Base-by-base conservation (phyloP, 2,113 vertebrate species). In the Malurus cyaneus region DNA sequence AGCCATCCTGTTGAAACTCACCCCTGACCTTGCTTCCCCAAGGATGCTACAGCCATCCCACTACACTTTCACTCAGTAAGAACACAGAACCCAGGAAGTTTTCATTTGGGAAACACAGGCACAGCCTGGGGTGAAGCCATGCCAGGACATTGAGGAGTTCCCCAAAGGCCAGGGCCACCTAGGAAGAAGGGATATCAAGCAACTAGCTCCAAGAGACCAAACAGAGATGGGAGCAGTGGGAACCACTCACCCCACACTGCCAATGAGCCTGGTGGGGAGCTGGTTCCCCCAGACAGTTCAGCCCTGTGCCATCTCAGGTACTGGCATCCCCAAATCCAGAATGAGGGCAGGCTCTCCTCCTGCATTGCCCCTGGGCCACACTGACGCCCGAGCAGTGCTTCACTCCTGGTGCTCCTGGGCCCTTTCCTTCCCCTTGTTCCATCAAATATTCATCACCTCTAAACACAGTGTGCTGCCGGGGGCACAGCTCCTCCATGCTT, bases 401-500 rank as follows among this genome's bases (percentile, higher is more conserved):
- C 31, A 23, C 57, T 87, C 59, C 84, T 60, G 62, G 69, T 57
- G 84, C 50, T 76, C 65, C 61, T 14, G 8, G 77, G 47, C 62
- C 67, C 82, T 88, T 85, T 94, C 88, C 79, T 94, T 88, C 47
- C 32, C 84, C 84, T 67, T 6, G 8, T 92, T 90, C 41, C 4
- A 96, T 96, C 95, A 96, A 97, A 97, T 93, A 97, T 89, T 95
- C 88, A 97, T 94, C 1, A 6, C 59, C 70, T 95, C 93, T 97
- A 91, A 97, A 97, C 94, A 98, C 97, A 96, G 76, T 69, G 87
- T n/a, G 78, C 95, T 97, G 96, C 87, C 82, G 91, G 97, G 74
- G 90, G 85, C 70, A 83, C 93, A 93, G 94, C 88, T 97, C 91
- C 93, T 96, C 94, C 6, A 6, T 15, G 73, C 94, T 65, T 93